phyloP scores from a whole-genome alignment of 2,113 vertebrate species.

The Hemichromis elongatus region DNA sequence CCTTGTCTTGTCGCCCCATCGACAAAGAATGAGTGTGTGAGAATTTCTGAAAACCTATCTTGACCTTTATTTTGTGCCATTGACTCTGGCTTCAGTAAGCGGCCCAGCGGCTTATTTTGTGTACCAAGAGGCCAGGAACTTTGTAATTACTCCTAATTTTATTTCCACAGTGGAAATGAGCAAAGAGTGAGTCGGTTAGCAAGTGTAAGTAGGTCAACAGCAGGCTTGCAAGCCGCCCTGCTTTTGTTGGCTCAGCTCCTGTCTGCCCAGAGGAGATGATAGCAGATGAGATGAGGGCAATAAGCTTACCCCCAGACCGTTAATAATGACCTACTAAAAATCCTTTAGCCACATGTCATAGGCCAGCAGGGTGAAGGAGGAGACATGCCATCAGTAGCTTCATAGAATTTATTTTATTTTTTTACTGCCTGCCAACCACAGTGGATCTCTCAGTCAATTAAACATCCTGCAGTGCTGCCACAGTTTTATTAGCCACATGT shows the following conservation, averaged over 20 bases:
- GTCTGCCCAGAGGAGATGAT: constrained; percentile 63
- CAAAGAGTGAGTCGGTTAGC: constrained; percentile 32
- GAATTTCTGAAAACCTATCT: constrained; percentile 8
- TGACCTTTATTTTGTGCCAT: constrained; percentile 4
- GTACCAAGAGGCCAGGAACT: constrained; percentile 24
- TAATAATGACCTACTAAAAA: constrained; percentile 58
- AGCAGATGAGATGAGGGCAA: constrained; percentile 60
- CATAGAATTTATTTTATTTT: neutral
- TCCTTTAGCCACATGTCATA: constrained; percentile 40
- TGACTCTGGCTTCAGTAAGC: constrained; percentile 10
- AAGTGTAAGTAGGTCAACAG: constrained; percentile 65
- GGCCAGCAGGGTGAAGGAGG: constrained; percentile 10
- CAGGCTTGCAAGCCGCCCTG: constrained; percentile 50
- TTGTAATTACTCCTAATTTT: constrained; percentile 64
- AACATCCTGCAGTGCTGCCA: neutral
- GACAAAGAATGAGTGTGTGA: neutral
- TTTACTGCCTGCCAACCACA: neutral
- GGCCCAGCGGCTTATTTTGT: constrained; percentile 6
- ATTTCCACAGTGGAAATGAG: constrained; percentile 65
- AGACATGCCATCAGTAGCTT: neutral
- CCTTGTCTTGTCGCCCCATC: neutral
- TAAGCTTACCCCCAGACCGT: constrained; percentile 54
- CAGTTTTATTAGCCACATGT: neutral
- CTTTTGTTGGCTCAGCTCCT: constrained; percentile 51
- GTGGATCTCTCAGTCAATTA: neutral